phyloP scores from a whole-genome alignment of 1,140 invertebrate species.

The Papilio xuthus region DNA sequence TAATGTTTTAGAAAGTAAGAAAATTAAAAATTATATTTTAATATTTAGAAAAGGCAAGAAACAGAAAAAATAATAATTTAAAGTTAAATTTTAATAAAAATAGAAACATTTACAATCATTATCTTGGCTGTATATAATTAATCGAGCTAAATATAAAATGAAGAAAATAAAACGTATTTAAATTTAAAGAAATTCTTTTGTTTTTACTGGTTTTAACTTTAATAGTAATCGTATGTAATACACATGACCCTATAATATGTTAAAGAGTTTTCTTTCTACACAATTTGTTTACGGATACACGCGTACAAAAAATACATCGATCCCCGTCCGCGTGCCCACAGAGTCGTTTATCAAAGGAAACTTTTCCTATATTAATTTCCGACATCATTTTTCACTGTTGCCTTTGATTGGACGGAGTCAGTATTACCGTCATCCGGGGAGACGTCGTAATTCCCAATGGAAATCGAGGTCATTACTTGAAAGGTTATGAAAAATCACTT shows the following conservation, averaged over 20 bases:
- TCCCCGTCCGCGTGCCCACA: slow-evolving; percentile 16
- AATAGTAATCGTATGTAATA: background rate
- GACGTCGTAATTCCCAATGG: slow-evolving; percentile 17
- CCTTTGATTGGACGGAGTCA: slow-evolving; percentile 30
- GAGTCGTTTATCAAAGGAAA: slow-evolving; percentile 29
- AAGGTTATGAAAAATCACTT: background rate
- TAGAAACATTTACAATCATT: background rate
- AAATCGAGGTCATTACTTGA: slow-evolving; percentile 13
- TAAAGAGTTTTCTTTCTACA: background rate
- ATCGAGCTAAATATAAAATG: too few relatives aligned
- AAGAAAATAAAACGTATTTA: too few relatives aligned
- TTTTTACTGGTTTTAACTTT: background rate
- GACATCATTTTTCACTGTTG: slow-evolving; percentile 33
- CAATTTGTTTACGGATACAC: slow-evolving; percentile 1
- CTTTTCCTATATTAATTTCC: slow-evolving; percentile 28
- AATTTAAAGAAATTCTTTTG: background rate
- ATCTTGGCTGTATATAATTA: background rate
- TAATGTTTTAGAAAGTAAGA: background rate
- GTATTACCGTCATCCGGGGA: slow-evolving; percentile 23
- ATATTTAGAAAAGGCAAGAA: background rate
- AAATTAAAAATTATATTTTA: background rate
- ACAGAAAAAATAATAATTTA: background rate
- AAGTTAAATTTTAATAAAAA: background rate
- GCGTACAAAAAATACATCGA: slow-evolving; percentile 18
- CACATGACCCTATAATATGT: background rate